These are phyloP conservation scores for Petrophora chlorosata DNA, from an alignment of 2,888 invertebrate species.

Conservation along the genomic window DNA sequence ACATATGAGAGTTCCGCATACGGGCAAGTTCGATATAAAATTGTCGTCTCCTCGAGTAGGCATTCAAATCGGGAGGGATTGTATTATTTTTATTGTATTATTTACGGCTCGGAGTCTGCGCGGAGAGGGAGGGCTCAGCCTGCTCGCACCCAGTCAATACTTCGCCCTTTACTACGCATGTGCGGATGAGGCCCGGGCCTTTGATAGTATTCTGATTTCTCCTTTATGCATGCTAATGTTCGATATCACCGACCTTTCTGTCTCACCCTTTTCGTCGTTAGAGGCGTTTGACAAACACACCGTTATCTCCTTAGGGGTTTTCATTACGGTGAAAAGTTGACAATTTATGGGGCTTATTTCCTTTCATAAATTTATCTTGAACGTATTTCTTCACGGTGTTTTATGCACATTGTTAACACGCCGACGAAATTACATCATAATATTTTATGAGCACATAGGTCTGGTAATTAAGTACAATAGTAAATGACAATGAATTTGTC, in stretches of 20 bases:
- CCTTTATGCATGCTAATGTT: slow-evolving; percentile 76
- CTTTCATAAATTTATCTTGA: neutral
- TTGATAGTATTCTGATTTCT: slow-evolving; percentile 77
- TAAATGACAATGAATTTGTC: neutral
- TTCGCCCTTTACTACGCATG: slow-evolving; percentile 63
- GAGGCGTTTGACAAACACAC: slow-evolving; percentile 48
- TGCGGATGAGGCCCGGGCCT: slow-evolving; percentile 59
- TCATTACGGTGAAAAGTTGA: slow-evolving; percentile 21
- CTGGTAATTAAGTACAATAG: too few species aligned
- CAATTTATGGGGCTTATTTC: slow-evolving; percentile 15
- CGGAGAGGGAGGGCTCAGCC: slow-evolving; percentile 40
- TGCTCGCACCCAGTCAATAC: slow-evolving; percentile 64
- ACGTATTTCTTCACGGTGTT: neutral
- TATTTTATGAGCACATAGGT: too few species aligned
- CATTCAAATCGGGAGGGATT: slow-evolving; percentile 70
- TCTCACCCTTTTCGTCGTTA: slow-evolving; percentile 47
- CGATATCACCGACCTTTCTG: slow-evolving; percentile 60
- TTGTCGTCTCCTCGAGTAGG: slow-evolving; percentile 16
- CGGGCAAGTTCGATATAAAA: too few species aligned
- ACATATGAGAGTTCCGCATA: too few species aligned
- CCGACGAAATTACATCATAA: neutral
- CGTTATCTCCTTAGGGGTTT: slow-evolving; percentile 34
- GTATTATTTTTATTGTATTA: slow-evolving; percentile 79
- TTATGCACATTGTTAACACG: neutral
- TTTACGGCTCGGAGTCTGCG: slow-evolving; percentile 72